phyloP scores from a whole-genome alignment of 2,888 invertebrate genomes.

The Odontothrips loti region DNA sequence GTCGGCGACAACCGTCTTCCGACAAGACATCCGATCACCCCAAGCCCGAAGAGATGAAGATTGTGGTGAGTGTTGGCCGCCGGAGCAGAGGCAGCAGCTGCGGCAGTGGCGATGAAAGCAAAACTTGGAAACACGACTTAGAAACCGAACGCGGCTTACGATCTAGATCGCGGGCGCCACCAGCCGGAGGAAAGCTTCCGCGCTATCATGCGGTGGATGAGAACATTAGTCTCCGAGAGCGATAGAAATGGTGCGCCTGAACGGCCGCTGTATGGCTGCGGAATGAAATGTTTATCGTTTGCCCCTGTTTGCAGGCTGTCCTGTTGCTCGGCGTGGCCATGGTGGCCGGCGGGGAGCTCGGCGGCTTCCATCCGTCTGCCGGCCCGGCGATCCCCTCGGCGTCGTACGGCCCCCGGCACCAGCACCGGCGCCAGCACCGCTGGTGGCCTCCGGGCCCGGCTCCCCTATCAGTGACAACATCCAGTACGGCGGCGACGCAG shows the following conservation, averaged over 20 bases:
- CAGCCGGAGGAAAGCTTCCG: too few relatives aligned
- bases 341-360: background rate
- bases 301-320: background rate
- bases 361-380: background rate
- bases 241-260: too few relatives aligned
- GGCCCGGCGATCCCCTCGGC: background rate
- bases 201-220: too few relatives aligned
- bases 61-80: background rate
- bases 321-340: background rate
- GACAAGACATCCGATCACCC: slow-evolving; percentile 16
- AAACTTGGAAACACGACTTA: too few relatives aligned
- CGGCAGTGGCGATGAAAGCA: background rate
- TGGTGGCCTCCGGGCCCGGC: background rate
- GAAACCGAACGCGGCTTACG: too few relatives aligned
- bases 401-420: background rate
- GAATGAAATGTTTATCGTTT: too few relatives aligned
- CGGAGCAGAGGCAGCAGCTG: background rate
- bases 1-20: slow-evolving; percentile 25
- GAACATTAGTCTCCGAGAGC: too few relatives aligned
- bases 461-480: background rate
- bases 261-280: too few relatives aligned
- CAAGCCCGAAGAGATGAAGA: background rate
- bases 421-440: background rate
- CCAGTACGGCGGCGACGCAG: background rate
- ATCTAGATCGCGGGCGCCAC: too few relatives aligned